These are phyloP conservation scores for Proteles cristata DNA, from an alignment of 2,113 vertebrate species.

Conservation along the genomic window DNA sequence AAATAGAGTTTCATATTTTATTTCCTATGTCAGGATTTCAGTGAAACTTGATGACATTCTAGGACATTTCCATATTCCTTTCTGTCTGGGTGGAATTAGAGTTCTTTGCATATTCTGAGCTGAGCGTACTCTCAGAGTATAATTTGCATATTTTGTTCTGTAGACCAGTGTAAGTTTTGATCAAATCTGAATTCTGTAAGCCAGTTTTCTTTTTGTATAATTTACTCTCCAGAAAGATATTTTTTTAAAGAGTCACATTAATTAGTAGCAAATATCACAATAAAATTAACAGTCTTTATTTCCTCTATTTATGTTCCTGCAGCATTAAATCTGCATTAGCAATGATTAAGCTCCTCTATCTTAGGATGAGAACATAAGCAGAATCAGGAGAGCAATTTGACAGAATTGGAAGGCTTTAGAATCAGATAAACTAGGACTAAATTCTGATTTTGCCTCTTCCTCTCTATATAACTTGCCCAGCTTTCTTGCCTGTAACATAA, in stretches of 20 bases:
- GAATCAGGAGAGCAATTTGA: background rate
- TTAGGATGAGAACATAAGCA: background rate
- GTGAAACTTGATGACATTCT: constrained; percentile 25
- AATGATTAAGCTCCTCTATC: background rate
- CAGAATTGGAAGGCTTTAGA: background rate
- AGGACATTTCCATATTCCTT: constrained; percentile 28
- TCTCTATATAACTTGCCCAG: background rate
- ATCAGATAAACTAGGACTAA: background rate
- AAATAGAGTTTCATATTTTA: constrained; percentile 27
- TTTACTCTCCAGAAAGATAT: background rate
- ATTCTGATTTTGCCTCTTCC: background rate
- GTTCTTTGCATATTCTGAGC: constrained; percentile 18
- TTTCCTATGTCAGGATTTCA: constrained; percentile 4
- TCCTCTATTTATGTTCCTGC: background rate
- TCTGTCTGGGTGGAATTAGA: background rate
- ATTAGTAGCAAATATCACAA: background rate
- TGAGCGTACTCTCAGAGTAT: background rate
- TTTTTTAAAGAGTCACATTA: background rate
- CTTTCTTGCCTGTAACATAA: background rate
- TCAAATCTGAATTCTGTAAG: background rate
- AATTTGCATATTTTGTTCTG: constrained; percentile 3
- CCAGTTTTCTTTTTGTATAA: background rate
- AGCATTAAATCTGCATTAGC: background rate
- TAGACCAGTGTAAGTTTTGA: constrained; percentile 13
- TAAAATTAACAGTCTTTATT: background rate